Base-by-base conservation (phyloP, 1,140 invertebrate genomes). In the Notospermus geniculatus region DNA sequence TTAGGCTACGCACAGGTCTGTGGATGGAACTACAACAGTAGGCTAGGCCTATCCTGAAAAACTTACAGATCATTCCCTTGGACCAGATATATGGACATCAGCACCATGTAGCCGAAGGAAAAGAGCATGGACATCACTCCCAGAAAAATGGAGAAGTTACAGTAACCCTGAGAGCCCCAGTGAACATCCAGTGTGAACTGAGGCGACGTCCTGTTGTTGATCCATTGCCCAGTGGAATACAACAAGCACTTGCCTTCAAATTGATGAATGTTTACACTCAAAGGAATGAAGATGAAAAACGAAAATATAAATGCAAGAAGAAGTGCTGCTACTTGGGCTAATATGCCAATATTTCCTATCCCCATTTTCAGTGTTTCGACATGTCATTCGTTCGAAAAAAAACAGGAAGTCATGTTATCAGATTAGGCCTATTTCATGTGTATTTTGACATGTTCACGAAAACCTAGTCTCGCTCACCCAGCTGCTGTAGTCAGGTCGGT, bases 311-410 rank as follows among this genome's bases (percentile, higher is more conserved):
- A 84, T 0, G 90, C 87, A n/a, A 93, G 86, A 41, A 93, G 86
- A 83, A 95, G 93, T n/a, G 88, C 90, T 39, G 91, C 89, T 70
- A 93, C 88, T 85, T 96, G 94, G 67, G 90, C 91, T n/a, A 95
- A 80, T 45, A 95, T 52, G n/a, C 68, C 32, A 15, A 71, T 50
- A 59, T 77, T 75, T 30, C 62, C 67, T 25, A 74, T 32, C 17
- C 70, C 71, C 75, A 77, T 77, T 27, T 56, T 36, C n/a, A n/a
- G n/a, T n/a, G n/a, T n/a, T n/a, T n/a, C n/a, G n/a, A n/a, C n/a
- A n/a, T n/a, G n/a, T n/a, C n/a, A n/a, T n/a, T n/a, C n/a, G n/a
- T n/a, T n/a, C n/a, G n/a, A n/a, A n/a, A n/a, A n/a, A n/a, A n/a
- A n/a, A n/a, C n/a, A n/a, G n/a, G n/a, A n/a, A n/a, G n/a, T n/a